Conservation (phyloP, 2,888 invertebrate species). For the Noctua pronuba region DNA sequence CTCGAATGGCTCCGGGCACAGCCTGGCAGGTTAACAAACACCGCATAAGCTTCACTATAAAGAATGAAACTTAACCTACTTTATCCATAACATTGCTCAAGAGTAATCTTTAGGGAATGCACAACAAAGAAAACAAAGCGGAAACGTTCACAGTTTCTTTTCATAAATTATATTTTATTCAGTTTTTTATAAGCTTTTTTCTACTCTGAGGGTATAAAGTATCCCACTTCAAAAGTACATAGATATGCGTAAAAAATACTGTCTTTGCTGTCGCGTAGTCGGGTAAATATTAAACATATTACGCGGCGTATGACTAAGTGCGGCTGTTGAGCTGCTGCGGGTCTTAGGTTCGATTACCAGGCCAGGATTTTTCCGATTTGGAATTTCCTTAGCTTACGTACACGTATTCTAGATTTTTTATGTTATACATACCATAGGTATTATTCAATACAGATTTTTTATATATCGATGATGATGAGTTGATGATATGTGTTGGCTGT, state of each 20-base stretch:
- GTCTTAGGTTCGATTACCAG: background rate
- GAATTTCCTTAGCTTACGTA: background rate
- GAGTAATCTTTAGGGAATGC: background rate
- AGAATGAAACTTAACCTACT: conserved; percentile 16
- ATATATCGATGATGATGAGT: background rate
- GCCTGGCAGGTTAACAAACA: conserved; percentile 28
- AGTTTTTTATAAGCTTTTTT: background rate
- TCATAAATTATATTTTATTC: background rate
- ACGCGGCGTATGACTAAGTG: no score
- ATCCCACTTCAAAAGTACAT: no score
- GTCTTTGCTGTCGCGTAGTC: background rate
- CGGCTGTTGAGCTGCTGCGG: background rate
- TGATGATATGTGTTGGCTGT: background rate
- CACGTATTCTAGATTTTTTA: background rate
- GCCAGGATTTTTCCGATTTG: background rate
- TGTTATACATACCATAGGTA: background rate
- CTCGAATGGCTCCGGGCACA: conserved; percentile 14
- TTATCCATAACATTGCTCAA: conserved; percentile 18
- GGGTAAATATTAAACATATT: background rate
- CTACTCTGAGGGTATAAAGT: background rate
- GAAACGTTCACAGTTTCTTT: conserved; percentile 20
- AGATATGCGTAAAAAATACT: background rate
- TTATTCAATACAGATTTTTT: background rate
- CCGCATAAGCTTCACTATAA: conserved; percentile 15
- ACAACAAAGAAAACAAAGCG: conserved; percentile 15